These are phyloP conservation scores for Ammodramus savannarum DNA, from an alignment of 2,113 vertebrate species.

Conservation along the genomic window DNA sequence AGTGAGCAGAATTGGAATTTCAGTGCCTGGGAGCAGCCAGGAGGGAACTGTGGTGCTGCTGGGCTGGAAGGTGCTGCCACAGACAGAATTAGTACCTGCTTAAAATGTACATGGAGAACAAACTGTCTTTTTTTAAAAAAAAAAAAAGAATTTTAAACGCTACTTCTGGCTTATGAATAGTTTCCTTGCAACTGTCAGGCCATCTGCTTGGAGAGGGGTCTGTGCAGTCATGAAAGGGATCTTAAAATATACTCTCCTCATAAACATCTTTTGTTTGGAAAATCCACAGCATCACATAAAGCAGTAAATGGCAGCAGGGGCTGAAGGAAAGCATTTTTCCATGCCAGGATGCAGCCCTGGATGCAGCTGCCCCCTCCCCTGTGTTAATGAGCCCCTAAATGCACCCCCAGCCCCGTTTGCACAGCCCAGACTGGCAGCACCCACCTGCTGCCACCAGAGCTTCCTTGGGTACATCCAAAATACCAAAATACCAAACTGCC, in stretches of 20 bases:
- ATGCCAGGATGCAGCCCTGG: slow-evolving; percentile 58
- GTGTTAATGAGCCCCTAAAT: not conserved
- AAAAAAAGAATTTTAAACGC: not conserved
- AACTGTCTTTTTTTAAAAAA: not conserved
- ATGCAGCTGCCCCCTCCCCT: slow-evolving; percentile 13
- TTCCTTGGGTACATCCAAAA: slow-evolving; percentile 53
- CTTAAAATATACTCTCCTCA: slow-evolving; percentile 58
- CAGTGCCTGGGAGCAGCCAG: not conserved
- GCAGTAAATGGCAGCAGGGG: slow-evolving; percentile 38
- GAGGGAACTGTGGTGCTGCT: not conserved
- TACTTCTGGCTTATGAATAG: slow-evolving; percentile 51
- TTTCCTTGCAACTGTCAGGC: slow-evolving; percentile 63
- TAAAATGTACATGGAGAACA: slow-evolving; percentile 12
- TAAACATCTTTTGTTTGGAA: slow-evolving; percentile 64
- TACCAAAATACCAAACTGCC: slow-evolving; percentile 40
- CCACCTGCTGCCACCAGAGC: slow-evolving; percentile 41
- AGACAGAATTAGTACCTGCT: slow-evolving; percentile 37
- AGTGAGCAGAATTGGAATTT: not conserved
- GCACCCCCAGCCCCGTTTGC: not conserved
- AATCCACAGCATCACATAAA: slow-evolving; percentile 54
- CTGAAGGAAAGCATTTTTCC: slow-evolving; percentile 27
- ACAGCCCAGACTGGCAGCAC: slow-evolving; percentile 33
- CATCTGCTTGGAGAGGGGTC: slow-evolving; percentile 63
- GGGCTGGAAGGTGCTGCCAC: not conserved
- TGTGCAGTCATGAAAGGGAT: slow-evolving; percentile 47